Percentiles rank a stretch among this genome's conserved stretches.
Conservation (phyloP, 2,797 vertebrate genomes). For the Mormyrops attenuatus region DNA sequence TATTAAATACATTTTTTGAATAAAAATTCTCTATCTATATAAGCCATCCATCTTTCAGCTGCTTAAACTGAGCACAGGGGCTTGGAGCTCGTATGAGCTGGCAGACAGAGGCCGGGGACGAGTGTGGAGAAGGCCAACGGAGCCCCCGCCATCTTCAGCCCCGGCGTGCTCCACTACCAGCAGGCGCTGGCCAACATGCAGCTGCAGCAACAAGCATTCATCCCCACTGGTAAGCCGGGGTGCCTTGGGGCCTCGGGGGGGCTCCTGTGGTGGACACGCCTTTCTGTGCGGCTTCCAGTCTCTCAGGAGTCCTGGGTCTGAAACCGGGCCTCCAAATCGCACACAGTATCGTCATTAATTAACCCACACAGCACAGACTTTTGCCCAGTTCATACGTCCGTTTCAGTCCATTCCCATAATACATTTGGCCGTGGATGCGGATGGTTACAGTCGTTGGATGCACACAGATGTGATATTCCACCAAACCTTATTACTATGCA, state of each 20-base stretch:
- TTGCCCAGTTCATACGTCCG: background rate
- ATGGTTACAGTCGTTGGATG: background rate
- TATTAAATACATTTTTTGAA: too few relatives aligned
- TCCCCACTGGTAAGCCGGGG: conserved; percentile 62
- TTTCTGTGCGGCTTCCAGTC: background rate
- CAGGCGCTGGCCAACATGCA: conserved; percentile 97
- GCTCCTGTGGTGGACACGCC: background rate
- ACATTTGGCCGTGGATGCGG: background rate
- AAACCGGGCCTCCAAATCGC: background rate
- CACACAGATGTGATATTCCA: background rate
- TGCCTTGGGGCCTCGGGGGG: background rate
- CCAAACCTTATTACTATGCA: background rate
- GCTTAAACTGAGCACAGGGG: too few relatives aligned
- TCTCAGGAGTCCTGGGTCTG: background rate
- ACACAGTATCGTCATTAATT: background rate
- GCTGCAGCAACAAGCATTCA: conserved; percentile 86
- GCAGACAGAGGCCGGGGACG: too few relatives aligned
- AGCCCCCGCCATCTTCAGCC: conserved; percentile 86
- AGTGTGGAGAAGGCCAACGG: conserved; percentile 99
- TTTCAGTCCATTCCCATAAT: background rate
- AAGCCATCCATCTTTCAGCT: too few relatives aligned
- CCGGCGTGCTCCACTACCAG: conserved; percentile 95
- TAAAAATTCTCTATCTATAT: too few relatives aligned
- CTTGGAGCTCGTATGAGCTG: too few relatives aligned
- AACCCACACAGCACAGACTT: background rate